Evolutionary conservation across 2,797 vertebrate species (phyloP), one percentile per base, ranked within the genome.

Genomic region (Choloepus didactylus): DNA sequence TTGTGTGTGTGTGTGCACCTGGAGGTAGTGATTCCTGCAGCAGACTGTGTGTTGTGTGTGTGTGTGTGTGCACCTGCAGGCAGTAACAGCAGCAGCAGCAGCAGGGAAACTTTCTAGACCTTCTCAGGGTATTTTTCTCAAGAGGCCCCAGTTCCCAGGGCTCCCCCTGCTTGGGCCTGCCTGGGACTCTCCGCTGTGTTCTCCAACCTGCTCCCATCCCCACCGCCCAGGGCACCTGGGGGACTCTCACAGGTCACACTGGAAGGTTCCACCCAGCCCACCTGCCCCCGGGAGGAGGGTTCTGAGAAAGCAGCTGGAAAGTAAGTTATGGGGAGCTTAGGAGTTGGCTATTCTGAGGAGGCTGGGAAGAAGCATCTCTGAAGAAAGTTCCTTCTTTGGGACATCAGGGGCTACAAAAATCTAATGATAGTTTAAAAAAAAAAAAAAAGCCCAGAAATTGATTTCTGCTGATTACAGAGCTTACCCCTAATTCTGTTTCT

Each of bases 391-490:
- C 82, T 54, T 66, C 21, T 85, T 62, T 18, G 72, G 83, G 59
- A 87, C 81, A n/a, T 6, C 8, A 23, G 44, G 27, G 44, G n/a
- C 56, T 72, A 27, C 35, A 35, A 19, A 93, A 72, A 23, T 4
- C 46, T 3, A 38, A 6, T 31, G 8, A 21, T 19, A 35, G 44
- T 49, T 56, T 35, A 79, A 79, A 23, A 12, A 35, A 35, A 10
- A 6, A 29, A 21, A 5, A 3, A 7, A 25, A 3, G 5, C 29
- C 54, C 79, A 64, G 54, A 75, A 60, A 18, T 6, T 35, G 93
- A 56, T 67, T 87, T 80, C 41, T 93, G 80, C 5, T 6, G 90
- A 90, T 62, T 62, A 56, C 64, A 16, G 76, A 81, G 81, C 35
- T 35, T 11, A 14, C 82, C 38, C 82, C 64, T 54, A 8, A 18